phyloP scores from a whole-genome alignment of 2,888 invertebrate species.

The Cataglyphis albicans region DNA sequence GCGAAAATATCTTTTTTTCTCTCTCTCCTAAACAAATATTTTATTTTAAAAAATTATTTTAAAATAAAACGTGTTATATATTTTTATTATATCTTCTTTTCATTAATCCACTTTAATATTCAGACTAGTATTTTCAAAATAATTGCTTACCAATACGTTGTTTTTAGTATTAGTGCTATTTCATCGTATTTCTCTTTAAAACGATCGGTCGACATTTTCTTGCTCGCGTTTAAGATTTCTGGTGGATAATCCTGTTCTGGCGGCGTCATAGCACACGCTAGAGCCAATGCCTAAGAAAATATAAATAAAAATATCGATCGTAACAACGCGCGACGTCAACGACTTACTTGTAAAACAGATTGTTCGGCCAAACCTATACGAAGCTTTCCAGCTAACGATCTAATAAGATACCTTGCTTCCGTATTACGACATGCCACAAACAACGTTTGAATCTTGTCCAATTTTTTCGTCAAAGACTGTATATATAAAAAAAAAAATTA shows the following conservation, averaged over 20 bases:
- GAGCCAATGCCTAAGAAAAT: conserved; percentile 91
- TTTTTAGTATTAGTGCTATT: conserved; percentile 93
- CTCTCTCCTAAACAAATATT: background rate
- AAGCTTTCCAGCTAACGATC: conserved; percentile 97
- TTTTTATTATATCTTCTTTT: background rate
- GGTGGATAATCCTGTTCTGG: conserved; percentile 92
- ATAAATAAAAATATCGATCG: conserved; percentile 24
- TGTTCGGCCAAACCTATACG: conserved; percentile 99
- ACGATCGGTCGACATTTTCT: conserved; percentile 88
- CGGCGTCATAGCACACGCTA: conserved; percentile 94
- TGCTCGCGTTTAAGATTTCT: conserved; percentile 89
- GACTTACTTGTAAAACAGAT: conserved; percentile 90
- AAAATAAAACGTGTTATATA: background rate
- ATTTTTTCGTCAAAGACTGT: conserved; percentile 93
- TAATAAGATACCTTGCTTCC: conserved; percentile 95
- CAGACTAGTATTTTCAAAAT: conserved; percentile 1
- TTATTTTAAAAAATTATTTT: background rate
- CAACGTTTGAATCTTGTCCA: conserved; percentile 95
- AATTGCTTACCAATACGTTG: conserved; percentile 94
- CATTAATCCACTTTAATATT: conserved; percentile 30
- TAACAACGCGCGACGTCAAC: background rate
- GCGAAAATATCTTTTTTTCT: background rate
- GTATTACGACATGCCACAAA: conserved; percentile 96
- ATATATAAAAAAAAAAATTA: conserved; percentile 60
- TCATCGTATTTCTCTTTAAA: conserved; percentile 93